Evolutionary conservation across 92 coral and sea anemone genomes (phyloP).

Genomic region (Metridium senile): DNA sequence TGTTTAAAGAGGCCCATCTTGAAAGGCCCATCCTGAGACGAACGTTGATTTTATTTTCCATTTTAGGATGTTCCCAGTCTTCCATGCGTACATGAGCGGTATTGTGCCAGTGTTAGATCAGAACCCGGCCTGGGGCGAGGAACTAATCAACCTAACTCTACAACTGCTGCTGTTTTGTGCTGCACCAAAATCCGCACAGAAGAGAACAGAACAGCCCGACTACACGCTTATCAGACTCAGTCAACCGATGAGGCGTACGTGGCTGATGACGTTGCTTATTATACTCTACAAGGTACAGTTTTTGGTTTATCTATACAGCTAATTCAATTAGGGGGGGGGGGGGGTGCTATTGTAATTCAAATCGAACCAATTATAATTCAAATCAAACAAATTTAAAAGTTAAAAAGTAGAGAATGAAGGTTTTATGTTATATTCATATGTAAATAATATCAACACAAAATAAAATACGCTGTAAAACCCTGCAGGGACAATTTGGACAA

Average conservation of each 20-base stretch:
- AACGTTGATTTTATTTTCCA: too few relatives aligned
- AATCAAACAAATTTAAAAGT: too few relatives aligned
- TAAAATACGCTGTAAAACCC: too few relatives aligned
- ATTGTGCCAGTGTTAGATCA: constrained; percentile 93
- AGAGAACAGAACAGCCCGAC: constrained; percentile 79
- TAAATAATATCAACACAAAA: too few relatives aligned
- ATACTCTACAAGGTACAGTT: constrained; percentile 83
- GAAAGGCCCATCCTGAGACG: too few relatives aligned
- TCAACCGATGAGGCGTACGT: constrained; percentile 77
- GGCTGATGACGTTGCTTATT: constrained; percentile 91
- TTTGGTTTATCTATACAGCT: neutral
- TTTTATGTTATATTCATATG: too few relatives aligned
- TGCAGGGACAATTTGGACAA: too few relatives aligned
- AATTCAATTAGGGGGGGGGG: too few relatives aligned
- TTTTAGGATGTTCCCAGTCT: constrained; percentile 91
- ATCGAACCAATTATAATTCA: too few relatives aligned
- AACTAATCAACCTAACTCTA: constrained; percentile 86
- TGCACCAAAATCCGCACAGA: constrained; percentile 91
- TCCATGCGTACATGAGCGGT: constrained; percentile 97
- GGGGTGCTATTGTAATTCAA: too few relatives aligned
- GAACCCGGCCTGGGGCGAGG: constrained; percentile 96
- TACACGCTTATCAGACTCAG: constrained; percentile 83
- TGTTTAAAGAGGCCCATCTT: neutral
- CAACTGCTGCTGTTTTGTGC: constrained; percentile 94
- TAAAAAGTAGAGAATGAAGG: too few relatives aligned